A percentile compares a stretch with the other conserved stretches of the same genome.
These are phyloP conservation scores for Nephotettix cincticeps DNA, from an alignment of 1,140 invertebrate species.

Conservation along the genomic window DNA sequence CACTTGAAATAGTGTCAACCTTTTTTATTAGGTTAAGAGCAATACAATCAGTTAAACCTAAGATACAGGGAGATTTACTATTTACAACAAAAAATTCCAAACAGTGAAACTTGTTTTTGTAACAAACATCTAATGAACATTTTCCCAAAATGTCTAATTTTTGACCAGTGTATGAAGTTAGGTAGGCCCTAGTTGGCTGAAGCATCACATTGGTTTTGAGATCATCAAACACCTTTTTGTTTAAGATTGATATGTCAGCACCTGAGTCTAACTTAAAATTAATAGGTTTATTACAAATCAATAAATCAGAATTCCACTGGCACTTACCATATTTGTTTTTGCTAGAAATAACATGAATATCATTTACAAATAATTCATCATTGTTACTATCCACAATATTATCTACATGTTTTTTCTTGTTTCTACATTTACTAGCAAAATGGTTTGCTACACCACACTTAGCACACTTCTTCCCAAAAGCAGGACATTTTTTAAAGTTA, in stretches of 20 bases:
- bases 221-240: not conserved
- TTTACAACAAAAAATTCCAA: not conserved
- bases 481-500: not conserved
- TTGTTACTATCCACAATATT: not conserved
- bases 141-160: not conserved
- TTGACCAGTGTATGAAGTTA: not conserved
- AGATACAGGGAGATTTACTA: not conserved
- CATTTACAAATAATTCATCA: not conserved
- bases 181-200: not conserved
- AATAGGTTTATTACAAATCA: not conserved
- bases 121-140: not conserved
- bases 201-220: not conserved
- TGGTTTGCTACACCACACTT: not conserved
- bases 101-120: too few species aligned
- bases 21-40: not conserved
- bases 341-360: not conserved
- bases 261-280: not conserved
- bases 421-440: not conserved
- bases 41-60: not conserved
- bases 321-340: not conserved
- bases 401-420: too few species aligned
- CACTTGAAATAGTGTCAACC: not conserved
- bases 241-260: not conserved
- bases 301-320: not conserved
- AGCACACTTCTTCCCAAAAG: not conserved